Evolutionary conservation across 2,888 invertebrate species (phyloP).

Genomic region (Plagodis dolabraria): DNA sequence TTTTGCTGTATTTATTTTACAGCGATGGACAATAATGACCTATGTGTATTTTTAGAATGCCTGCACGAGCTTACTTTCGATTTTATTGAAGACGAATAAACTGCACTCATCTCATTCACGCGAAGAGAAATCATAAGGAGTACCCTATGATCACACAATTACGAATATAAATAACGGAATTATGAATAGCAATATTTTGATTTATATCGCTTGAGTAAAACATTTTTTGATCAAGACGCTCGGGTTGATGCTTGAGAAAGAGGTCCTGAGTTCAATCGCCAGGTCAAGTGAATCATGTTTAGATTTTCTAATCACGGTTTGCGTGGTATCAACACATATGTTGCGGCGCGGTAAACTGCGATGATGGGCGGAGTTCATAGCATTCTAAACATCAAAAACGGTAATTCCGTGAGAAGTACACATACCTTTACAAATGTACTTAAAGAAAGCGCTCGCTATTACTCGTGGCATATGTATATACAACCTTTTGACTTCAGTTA

Average conservation of each 20-base stretch:
- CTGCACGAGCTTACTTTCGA: slow-evolving; percentile 22
- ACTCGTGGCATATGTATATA: not conserved
- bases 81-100: slow-evolving; percentile 24
- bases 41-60: slow-evolving; percentile 7
- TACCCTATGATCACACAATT: slow-evolving; percentile 14
- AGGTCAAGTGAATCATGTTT: slow-evolving; percentile 47
- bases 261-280: slow-evolving; percentile 35
- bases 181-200: slow-evolving; percentile 28
- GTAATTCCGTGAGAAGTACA: slow-evolving; percentile 13
- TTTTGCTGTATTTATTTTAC: not conserved
- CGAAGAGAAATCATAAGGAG: slow-evolving; percentile 19
- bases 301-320: slow-evolving; percentile 44
- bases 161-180: slow-evolving; percentile 16
- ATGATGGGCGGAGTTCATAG: slow-evolving; percentile 16
- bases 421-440: not conserved
- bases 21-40: not conserved
- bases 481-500: slow-evolving; percentile 11
- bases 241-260: slow-evolving; percentile 29
- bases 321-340: slow-evolving; percentile 17
- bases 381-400: slow-evolving; percentile 8
- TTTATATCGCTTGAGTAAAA: slow-evolving; percentile 23
- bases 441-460: slow-evolving; percentile 5
- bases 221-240: slow-evolving; percentile 28
- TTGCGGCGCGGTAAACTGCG: not conserved
- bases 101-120: slow-evolving; percentile 17